Conservation (phyloP, 2,113 vertebrate species). For the Gymnorhina tibicen region DNA sequence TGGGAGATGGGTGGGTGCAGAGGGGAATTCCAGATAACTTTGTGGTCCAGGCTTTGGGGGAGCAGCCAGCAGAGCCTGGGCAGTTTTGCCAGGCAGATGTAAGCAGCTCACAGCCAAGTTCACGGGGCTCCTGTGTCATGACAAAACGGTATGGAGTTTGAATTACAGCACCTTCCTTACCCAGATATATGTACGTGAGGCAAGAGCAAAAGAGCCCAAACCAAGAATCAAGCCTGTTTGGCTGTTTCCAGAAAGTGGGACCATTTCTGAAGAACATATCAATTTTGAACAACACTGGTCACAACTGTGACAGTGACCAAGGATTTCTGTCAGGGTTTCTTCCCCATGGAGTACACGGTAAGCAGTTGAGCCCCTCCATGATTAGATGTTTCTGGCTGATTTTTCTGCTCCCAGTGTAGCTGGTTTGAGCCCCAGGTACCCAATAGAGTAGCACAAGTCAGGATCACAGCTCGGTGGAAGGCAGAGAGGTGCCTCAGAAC, state of each 20-base stretch:
- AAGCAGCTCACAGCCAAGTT: neutral
- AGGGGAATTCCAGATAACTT: neutral
- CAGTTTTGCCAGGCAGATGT: neutral
- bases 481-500: neutral
- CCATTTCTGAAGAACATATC: neutral
- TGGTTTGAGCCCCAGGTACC: neutral
- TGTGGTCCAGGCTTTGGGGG: neutral
- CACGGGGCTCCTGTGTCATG: fast-evolving
- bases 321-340: neutral
- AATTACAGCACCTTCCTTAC: fast-evolving
- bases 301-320: fast-evolving
- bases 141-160: fast-evolving
- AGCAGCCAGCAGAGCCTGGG: neutral
- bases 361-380: fast-evolving
- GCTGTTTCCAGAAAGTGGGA: neutral
- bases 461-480: neutral
- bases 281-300: neutral
- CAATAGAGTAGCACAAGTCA: neutral
- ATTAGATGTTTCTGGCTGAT: neutral
- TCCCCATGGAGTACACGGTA: neutral
- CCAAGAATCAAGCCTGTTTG: neutral
- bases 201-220: neutral
- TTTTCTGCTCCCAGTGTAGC: neutral
- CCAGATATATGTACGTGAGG: fast-evolving
- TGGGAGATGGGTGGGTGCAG: neutral